These are phyloP conservation scores for Acheta domesticus DNA, from an alignment of 2,888 invertebrate genomes.

Conservation along the genomic window DNA sequence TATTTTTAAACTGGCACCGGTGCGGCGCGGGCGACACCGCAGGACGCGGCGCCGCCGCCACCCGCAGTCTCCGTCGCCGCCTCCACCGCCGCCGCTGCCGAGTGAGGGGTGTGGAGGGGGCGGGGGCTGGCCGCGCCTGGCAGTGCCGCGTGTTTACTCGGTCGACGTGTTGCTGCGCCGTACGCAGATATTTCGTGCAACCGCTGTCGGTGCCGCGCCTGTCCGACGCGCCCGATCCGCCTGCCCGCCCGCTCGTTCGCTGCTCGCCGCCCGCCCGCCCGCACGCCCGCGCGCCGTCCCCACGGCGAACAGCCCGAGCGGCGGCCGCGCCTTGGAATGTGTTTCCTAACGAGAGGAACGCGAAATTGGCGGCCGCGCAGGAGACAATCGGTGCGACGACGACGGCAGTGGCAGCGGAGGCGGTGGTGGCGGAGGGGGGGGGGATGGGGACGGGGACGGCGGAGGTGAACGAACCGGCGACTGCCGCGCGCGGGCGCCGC, in stretches of 20 bases:
- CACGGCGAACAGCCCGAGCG: too few species aligned
- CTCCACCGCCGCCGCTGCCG: too few species aligned
- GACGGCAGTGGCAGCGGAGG: neutral
- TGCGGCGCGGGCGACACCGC: too few species aligned
- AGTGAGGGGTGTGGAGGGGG: neutral
- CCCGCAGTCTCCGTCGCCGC: too few species aligned
- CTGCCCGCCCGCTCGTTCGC: neutral
- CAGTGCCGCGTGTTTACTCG: slow-evolving; percentile 10
- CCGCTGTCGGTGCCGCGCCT: neutral
- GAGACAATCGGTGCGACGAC: slow-evolving; percentile 6
- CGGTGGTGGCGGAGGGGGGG: neutral
- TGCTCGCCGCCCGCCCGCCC: neutral
- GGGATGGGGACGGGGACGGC: neutral
- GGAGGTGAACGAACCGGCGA: slow-evolving; percentile 18
- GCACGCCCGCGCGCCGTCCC: neutral
- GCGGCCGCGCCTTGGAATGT: neutral
- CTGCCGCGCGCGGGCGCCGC: neutral
- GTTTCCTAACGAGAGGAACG: slow-evolving; percentile 7
- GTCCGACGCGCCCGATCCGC: too few species aligned
- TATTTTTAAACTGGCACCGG: slow-evolving; percentile 4
- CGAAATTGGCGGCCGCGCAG: slow-evolving; percentile 9
- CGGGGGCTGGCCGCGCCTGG: neutral
- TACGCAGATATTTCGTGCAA: slow-evolving; percentile 9
- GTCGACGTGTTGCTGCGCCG: neutral
- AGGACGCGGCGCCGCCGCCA: too few species aligned